Percentiles rank a stretch among this genome's conserved stretches.
phyloP scores from a whole-genome alignment of 2,797 vertebrate genomes.

The Periparus ater region DNA sequence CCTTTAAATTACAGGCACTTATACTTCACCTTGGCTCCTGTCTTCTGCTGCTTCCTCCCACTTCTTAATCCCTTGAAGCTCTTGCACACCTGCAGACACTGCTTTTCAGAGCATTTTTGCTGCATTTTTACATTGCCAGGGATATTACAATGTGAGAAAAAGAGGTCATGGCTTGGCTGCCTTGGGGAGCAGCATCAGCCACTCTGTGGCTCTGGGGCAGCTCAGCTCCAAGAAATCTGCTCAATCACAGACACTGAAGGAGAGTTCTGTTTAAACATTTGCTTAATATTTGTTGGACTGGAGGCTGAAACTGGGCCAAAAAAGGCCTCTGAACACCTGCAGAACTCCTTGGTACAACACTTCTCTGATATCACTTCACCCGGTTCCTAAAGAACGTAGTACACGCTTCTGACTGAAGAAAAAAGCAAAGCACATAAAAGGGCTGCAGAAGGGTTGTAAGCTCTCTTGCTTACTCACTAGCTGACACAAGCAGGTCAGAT shows the following conservation, averaged over 20 bases:
- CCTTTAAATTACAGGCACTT: slow-evolving; percentile 28
- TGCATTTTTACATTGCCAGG: neutral
- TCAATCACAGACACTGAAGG: neutral
- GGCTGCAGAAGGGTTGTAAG: neutral
- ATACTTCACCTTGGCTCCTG: slow-evolving; percentile 11
- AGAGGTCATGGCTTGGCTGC: neutral
- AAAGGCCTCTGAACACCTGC: neutral
- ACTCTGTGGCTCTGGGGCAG: neutral
- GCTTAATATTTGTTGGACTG: neutral
- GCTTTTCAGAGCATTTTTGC: neutral
- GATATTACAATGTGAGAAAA: neutral
- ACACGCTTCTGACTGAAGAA: neutral
- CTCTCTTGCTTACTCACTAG: neutral
- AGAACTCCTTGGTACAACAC: neutral
- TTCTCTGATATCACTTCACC: neutral
- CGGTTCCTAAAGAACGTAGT: neutral
- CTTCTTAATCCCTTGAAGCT: slow-evolving; percentile 37
- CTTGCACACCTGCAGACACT: slow-evolving; percentile 24
- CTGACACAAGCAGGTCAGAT: neutral
- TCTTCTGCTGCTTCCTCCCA: slow-evolving; percentile 17
- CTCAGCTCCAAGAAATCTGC: neutral
- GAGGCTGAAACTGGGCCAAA: neutral
- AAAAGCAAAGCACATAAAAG: neutral
- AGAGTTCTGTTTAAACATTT: neutral
- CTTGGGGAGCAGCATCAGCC: neutral